Conservation (phyloP, 64 coral and sea anemone genomes). For the Montipora cactus region DNA sequence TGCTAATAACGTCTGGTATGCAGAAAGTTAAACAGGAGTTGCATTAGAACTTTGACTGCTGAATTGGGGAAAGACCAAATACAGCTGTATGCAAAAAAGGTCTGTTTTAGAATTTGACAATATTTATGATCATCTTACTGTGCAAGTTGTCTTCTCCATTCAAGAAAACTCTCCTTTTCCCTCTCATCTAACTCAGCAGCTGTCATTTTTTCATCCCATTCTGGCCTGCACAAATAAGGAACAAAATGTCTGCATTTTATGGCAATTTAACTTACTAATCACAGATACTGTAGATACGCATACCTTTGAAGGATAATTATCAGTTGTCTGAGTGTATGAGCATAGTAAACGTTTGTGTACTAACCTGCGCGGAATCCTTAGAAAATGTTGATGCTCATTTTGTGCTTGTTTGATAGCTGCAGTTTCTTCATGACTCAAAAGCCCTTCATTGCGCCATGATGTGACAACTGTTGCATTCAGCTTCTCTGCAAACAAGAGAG, state of each 20-base stretch:
- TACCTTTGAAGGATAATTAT: too few species aligned
- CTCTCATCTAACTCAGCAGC: constrained; percentile 79
- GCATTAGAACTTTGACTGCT: too few species aligned
- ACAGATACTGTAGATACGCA: too few species aligned
- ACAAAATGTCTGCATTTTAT: neutral
- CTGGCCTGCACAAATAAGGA: constrained; percentile 56
- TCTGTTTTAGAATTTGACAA: too few species aligned
- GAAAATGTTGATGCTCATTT: constrained; percentile 79
- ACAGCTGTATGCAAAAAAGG: too few species aligned
- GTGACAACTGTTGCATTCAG: constrained; percentile 81
- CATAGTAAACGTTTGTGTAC: too few species aligned
- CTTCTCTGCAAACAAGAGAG: constrained; percentile 69
- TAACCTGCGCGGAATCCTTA: constrained; percentile 96
- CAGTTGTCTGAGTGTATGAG: too few species aligned
- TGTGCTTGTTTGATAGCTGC: constrained; percentile 78
- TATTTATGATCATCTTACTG: constrained; percentile 52
- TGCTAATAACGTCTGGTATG: too few species aligned
- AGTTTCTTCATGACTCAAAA: constrained; percentile 55
- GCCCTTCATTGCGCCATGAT: constrained; percentile 66
- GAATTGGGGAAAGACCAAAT: too few species aligned
- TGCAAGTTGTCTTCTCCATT: constrained; percentile 97
- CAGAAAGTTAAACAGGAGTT: too few species aligned
- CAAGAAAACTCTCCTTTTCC: constrained; percentile 91
- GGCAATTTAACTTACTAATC: neutral
- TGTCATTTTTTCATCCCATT: constrained; percentile 88